phyloP scores from a whole-genome alignment of 2,797 vertebrate species.

The Neomorphus geoffroyi region DNA sequence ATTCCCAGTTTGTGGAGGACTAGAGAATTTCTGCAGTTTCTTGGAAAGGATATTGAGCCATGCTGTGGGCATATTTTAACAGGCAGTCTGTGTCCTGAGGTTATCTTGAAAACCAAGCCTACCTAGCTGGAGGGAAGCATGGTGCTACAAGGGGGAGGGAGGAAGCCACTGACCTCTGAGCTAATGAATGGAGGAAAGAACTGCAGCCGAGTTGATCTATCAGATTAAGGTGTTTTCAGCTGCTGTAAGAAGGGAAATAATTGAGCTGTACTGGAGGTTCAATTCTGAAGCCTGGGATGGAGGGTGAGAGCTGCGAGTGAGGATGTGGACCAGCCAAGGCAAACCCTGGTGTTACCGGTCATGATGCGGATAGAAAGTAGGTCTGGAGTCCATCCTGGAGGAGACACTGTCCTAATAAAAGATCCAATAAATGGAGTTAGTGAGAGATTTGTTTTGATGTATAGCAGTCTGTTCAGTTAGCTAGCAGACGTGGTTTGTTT shows the following conservation, averaged over 20 bases:
- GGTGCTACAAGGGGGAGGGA: neutral
- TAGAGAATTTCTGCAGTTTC: neutral
- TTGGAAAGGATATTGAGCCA: neutral
- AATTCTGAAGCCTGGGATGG: neutral
- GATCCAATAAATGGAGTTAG: neutral
- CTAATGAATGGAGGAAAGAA: neutral
- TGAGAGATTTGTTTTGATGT: neutral
- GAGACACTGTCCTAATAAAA: neutral
- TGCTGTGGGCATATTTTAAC: neutral
- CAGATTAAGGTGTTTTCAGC: neutral
- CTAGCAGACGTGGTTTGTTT: neutral
- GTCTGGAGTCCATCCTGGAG: neutral
- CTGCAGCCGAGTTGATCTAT: neutral
- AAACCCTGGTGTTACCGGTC: neutral
- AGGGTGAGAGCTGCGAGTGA: neutral
- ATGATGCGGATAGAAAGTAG: neutral
- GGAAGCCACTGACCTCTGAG: neutral
- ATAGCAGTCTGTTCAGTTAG: neutral
- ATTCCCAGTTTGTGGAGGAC: neutral
- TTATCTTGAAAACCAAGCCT: neutral
- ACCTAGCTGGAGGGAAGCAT: neutral
- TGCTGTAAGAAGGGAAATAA: neutral
- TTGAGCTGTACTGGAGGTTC: neutral
- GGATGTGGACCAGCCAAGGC: fast-evolving
- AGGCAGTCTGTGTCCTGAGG: neutral